phyloP scores from a whole-genome alignment of 2,797 vertebrate species.

The Falco biarmicus region DNA sequence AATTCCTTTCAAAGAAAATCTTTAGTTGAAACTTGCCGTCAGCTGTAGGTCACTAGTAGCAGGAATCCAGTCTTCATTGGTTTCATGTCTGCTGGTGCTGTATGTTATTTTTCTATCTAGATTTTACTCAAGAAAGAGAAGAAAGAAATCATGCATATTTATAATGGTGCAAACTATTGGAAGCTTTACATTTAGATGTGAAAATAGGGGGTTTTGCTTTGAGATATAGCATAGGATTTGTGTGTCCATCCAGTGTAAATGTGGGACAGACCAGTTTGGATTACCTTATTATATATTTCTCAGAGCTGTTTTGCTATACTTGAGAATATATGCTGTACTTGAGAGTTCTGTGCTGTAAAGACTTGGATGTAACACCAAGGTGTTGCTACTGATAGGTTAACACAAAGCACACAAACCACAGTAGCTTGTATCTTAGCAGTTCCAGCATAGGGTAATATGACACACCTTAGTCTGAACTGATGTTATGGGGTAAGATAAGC shows the following conservation, averaged over 20 bases:
- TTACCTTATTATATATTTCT: background rate
- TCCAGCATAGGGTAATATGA: background rate
- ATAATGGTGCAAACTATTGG: background rate
- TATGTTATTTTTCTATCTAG: background rate
- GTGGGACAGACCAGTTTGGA: background rate
- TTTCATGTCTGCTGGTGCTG: background rate
- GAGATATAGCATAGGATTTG: background rate
- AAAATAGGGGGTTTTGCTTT: background rate
- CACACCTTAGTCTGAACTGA: background rate
- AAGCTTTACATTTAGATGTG: background rate
- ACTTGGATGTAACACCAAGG: background rate
- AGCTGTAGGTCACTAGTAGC: background rate
- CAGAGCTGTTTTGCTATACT: background rate
- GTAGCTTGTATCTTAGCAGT: background rate
- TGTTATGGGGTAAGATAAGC: background rate
- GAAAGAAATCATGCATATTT: background rate
- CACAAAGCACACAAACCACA: background rate
- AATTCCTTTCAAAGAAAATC: background rate
- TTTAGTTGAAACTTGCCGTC: background rate
- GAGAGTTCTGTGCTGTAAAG: background rate
- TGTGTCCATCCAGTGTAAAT: background rate
- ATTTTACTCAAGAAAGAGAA: background rate
- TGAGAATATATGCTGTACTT: background rate
- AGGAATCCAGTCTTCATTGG: background rate
- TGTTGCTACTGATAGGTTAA: background rate